Conservation (phyloP, 2,888 invertebrate genomes). For the Bimastos eiseni region DNA sequence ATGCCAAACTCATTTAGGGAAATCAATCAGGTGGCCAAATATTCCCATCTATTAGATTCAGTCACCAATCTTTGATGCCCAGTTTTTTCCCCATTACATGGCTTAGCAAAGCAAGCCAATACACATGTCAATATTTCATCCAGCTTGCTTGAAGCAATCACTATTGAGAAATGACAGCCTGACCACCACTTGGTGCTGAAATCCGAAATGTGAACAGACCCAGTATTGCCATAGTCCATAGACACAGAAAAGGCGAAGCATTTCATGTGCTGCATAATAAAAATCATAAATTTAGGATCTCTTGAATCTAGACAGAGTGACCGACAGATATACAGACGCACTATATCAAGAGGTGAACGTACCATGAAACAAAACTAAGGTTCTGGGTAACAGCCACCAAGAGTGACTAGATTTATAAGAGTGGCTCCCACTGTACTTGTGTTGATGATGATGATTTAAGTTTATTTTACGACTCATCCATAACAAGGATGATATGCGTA, state of each 20-base stretch:
- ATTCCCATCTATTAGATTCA: not conserved
- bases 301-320: not conserved
- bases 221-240: not conserved
- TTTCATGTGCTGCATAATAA: not conserved
- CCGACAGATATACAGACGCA: not conserved
- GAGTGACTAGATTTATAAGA: too few relatives aligned
- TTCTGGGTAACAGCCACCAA: too few relatives aligned
- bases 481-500: too few relatives aligned
- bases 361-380: not conserved
- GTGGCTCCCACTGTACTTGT: too few relatives aligned
- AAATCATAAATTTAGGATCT: not conserved
- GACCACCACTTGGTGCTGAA: too few relatives aligned
- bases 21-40: not conserved
- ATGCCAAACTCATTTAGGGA: not conserved
- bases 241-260: not conserved
- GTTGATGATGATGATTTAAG: too few relatives aligned
- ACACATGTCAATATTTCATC: too few relatives aligned
- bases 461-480: too few relatives aligned
- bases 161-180: not conserved
- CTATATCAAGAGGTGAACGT: not conserved
- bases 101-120: too few relatives aligned
- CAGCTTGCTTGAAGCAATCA: not conserved
- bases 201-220: too few relatives aligned
- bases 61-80: not conserved
- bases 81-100: too few relatives aligned